Conservation (phyloP, 1,140 invertebrate species). For the Armadillidium nasatum region DNA sequence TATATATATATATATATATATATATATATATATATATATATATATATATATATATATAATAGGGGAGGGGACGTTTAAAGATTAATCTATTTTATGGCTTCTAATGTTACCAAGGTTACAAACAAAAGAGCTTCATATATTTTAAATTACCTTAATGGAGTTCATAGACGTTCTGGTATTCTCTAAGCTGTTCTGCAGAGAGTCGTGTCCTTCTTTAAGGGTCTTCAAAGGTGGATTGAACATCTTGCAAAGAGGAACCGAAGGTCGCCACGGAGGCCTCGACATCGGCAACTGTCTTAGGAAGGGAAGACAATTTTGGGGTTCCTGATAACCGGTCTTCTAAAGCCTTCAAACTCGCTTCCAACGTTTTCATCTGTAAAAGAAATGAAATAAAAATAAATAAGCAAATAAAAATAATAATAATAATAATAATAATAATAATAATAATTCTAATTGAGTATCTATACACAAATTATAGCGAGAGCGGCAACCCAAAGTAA, state of each 20-base stretch:
- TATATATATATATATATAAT: too few species aligned
- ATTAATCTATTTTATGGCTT: too few species aligned
- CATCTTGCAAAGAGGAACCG: constrained; percentile 37
- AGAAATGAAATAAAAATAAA: neutral
- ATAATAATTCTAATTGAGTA: too few species aligned
- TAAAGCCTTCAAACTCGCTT: neutral
- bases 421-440: too few species aligned
- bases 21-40: too few species aligned
- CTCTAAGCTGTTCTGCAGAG: constrained; percentile 9
- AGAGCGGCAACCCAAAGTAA: neutral
- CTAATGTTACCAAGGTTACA: too few species aligned
- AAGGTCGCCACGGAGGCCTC: constrained; percentile 38
- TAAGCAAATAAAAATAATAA: too few species aligned
- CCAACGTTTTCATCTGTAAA: neutral
- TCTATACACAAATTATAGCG: too few species aligned
- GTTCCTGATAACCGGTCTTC: neutral
- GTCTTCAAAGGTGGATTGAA: constrained; percentile 33
- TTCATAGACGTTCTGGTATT: neutral
- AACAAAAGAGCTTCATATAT: too few species aligned
- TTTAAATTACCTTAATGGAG: too few species aligned
- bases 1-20: too few species aligned
- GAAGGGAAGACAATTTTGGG: constrained; percentile 37
- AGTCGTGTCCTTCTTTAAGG: constrained; percentile 29
- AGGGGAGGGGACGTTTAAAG: too few species aligned
- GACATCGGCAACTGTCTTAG: constrained; percentile 35